Base-by-base conservation (phyloP, 2,888 invertebrate genomes). In the Hydrotaea diabolus region DNA sequence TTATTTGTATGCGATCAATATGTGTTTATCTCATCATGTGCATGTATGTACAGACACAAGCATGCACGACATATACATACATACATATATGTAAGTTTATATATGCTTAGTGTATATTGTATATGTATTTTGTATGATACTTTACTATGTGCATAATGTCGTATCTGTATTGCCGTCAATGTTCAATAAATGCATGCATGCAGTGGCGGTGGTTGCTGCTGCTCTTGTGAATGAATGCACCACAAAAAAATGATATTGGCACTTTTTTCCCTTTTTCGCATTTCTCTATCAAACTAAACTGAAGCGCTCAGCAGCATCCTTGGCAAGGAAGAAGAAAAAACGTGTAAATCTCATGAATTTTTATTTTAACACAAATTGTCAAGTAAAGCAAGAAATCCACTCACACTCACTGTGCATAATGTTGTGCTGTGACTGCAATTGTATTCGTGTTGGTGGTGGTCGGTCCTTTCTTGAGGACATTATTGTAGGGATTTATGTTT, bases 1-100 rank as follows among this genome's bases (percentile, higher is more conserved):
- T 81, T 85, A 79, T 85, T 85, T 81, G 78, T 81, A 69, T 64
- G 72, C 79, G 53, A 85, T 85, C 66, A 79, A 69, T 73, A 77
- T 82, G 55, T 76, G 81, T 79, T 79, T 81, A 75, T 77, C 69
- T 31, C 31, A 31, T 31, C 31, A 31, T 31, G 31, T 31, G 31
- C 31, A 31, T 31, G 59, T 43, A 78, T 49, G 79, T 72, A 73
- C 15, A 59, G 26, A 23, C 23, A 15, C 15, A 23, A n/a, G n/a
- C 8, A 23, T 57, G 8, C 53, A 53, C n/a, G 17, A n/a, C 19
- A 53, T 53, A 17, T 53, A 53, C 2, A 53, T 17, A 53, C 17
- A 53, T 53, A 17, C 53, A 53, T 46, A 5, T n/a, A 53, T 36
- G 31, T 17, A 11, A 62, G 5, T 49, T 49, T 49, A 49, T n/a